Conservation (phyloP, 2,797 vertebrate genomes). For the Acrossocheilus fasciatus region DNA sequence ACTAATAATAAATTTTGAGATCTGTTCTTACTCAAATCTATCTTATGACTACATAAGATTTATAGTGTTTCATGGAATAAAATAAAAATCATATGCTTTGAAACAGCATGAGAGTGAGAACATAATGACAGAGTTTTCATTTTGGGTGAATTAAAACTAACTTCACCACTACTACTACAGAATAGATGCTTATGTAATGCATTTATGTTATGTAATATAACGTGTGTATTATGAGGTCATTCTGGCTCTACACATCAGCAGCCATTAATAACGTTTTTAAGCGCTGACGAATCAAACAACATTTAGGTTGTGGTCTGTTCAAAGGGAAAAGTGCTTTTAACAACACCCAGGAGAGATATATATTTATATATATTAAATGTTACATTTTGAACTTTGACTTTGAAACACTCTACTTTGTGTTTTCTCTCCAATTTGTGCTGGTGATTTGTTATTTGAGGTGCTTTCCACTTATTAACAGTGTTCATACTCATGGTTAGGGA, state of each 20-base stretch:
- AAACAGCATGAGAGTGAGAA: background rate
- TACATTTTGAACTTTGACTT: background rate
- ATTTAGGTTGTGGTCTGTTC: background rate
- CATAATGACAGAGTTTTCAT: background rate
- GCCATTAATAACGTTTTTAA: background rate
- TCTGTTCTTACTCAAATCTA: background rate
- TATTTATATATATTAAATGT: background rate
- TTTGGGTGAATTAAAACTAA: background rate
- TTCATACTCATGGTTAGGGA: background rate
- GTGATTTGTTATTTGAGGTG: background rate
- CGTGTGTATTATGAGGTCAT: constrained; percentile 9
- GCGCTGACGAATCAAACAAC: background rate
- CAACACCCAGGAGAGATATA: background rate
- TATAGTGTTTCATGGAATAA: background rate
- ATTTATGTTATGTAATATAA: constrained; percentile 19
- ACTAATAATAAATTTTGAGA: background rate
- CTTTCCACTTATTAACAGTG: background rate
- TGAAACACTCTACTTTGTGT: background rate
- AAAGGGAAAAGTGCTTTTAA: background rate
- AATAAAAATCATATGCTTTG: background rate
- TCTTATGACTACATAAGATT: background rate
- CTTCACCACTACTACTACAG: background rate
- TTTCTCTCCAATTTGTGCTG: background rate
- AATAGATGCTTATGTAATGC: background rate
- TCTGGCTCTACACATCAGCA: background rate